These are phyloP conservation scores for Saccostrea cuccullata DNA, from an alignment of 1,140 invertebrate genomes.

Conservation along the genomic window DNA sequence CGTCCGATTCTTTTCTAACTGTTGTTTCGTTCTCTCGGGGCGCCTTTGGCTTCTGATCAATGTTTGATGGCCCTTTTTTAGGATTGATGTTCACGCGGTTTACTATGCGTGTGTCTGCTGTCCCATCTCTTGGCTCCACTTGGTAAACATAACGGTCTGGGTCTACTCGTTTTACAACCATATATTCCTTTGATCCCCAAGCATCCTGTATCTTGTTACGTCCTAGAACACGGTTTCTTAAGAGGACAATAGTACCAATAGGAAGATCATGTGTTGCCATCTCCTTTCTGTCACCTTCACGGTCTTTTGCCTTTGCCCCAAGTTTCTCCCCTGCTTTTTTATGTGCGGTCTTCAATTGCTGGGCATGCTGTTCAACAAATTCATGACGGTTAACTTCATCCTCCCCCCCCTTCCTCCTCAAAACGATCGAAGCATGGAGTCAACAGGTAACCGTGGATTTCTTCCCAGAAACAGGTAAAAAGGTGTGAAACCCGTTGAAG, in stretches of 20 bases:
- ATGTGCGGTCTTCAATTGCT: conserved; percentile 14
- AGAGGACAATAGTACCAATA: conserved; percentile 1
- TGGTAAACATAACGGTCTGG: no score
- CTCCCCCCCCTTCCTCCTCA: background rate
- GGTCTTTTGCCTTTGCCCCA: background rate
- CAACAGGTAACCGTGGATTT: conserved; percentile 51
- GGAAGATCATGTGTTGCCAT: conserved; percentile 4
- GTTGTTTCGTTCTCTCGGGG: no score
- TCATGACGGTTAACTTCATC: background rate
- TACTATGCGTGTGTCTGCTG: conserved; percentile 9
- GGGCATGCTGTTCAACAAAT: conserved; percentile 29
- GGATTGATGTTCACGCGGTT: background rate
- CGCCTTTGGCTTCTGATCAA: no score
- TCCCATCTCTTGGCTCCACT: no score
- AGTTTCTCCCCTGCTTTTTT: conserved; percentile 44
- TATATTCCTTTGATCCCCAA: no score
- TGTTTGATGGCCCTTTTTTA: no score
- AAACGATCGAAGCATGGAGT: conserved; percentile 40
- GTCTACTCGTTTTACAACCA: no score
- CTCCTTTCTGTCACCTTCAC: background rate
- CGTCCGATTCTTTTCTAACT: no score
- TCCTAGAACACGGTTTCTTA: background rate
- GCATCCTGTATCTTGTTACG: conserved; percentile 40
- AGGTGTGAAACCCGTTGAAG: conserved; percentile 54
- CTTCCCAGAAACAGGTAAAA: conserved; percentile 53